Conservation (phyloP, 2,113 vertebrate species). For the Atrichornis clamosus region DNA sequence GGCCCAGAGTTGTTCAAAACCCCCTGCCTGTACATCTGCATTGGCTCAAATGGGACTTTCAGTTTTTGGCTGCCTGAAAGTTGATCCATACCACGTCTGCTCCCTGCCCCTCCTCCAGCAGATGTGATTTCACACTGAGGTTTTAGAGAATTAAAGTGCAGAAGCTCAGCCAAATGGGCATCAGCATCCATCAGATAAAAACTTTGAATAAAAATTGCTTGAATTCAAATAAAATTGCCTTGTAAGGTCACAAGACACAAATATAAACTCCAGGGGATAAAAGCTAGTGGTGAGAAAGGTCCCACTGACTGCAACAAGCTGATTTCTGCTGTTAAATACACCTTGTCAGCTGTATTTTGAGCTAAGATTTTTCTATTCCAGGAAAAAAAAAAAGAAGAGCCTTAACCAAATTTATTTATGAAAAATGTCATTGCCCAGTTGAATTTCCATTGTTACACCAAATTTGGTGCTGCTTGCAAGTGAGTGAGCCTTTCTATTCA, state of each 20-base stretch:
- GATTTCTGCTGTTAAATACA: neutral
- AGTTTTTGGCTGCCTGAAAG: neutral
- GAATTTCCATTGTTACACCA: accelerated
- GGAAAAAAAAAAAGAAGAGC: neutral
- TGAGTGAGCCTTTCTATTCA: neutral
- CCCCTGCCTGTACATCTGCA: neutral
- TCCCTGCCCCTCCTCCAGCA: neutral
- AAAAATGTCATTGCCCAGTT: neutral
- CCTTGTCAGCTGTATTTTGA: neutral
- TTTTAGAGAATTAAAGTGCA: neutral
- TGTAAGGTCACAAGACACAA: neutral
- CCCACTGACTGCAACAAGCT: neutral
- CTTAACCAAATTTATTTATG: neutral
- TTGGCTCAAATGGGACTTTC: neutral
- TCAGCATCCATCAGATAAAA: neutral
- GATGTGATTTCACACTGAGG: constrained; percentile 20
- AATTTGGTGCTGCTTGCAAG: neutral
- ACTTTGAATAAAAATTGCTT: neutral
- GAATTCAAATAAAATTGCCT: neutral
- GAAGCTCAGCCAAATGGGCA: neutral
- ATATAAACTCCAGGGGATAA: neutral
- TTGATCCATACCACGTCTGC: neutral
- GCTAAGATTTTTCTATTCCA: neutral
- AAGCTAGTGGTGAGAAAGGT: neutral
- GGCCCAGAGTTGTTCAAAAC: neutral